A percentile compares a stretch with the other conserved stretches of the same genome.
Conservation (phyloP, 2,113 vertebrate genomes). For the Gallinago media region DNA sequence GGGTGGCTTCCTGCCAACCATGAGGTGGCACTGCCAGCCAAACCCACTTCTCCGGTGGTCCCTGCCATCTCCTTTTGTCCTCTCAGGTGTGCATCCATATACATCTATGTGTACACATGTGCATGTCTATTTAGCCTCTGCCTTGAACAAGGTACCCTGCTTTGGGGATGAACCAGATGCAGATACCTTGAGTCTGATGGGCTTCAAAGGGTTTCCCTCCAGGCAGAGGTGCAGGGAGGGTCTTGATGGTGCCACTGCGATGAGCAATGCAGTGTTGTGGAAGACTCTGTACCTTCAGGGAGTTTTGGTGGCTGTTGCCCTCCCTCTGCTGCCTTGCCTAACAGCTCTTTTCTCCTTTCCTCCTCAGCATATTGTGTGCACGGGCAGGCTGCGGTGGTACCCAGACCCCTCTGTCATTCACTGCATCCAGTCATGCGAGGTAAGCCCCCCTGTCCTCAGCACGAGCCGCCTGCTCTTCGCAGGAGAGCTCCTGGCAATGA, state of each 20-base stretch:
- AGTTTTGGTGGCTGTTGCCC: neutral
- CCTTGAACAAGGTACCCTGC: neutral
- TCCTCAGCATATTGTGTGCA: constrained; percentile 90
- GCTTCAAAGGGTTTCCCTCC: neutral
- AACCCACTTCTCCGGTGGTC: neutral
- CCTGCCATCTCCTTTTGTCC: neutral
- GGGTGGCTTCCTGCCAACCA: neutral
- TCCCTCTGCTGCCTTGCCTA: rapidly evolving
- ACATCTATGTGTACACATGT: rapidly evolving
- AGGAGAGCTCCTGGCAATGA: neutral
- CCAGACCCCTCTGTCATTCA: constrained; percentile 86
- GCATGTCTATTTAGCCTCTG: neutral
- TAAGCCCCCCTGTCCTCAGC: constrained; percentile 64
- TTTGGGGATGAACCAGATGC: neutral
- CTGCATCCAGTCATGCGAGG: constrained; percentile 96
- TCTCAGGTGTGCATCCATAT: neutral
- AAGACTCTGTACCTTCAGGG: neutral
- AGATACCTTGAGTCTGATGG: neutral
- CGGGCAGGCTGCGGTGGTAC: constrained; percentile 88
- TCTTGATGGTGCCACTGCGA: rapidly evolving
- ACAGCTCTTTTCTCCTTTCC: neutral
- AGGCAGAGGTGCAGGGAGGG: neutral
- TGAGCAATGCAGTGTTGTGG: neutral
- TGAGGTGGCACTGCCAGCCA: neutral
- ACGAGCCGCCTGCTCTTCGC: neutral